phyloP scores from a whole-genome alignment of 1,140 invertebrate species.

The Drosophila willistoni region DNA sequence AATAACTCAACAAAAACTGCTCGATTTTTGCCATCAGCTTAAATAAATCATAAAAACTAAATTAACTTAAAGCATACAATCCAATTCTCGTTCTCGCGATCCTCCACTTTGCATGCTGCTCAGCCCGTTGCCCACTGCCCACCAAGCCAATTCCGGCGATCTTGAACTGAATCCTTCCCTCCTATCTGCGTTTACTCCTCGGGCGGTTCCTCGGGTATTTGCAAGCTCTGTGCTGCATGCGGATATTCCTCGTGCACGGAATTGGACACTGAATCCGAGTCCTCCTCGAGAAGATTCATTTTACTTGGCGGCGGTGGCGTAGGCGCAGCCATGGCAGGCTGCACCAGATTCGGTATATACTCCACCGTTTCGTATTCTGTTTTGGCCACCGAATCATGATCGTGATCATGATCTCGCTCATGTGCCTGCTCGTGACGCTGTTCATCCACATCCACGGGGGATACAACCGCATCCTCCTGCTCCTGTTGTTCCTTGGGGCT shows the following conservation, averaged over 20 bases:
- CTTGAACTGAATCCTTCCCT: neutral
- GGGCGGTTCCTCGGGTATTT: conserved; percentile 79
- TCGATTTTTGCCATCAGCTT: conserved; percentile 55
- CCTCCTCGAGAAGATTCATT: conserved; percentile 71
- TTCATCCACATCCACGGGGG: conserved; percentile 7
- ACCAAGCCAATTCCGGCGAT: conserved; percentile 12
- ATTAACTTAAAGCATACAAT: conserved; percentile 77
- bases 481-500: neutral
- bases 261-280: conserved; percentile 74
- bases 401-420: conserved; percentile 35
- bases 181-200: conserved; percentile 54
- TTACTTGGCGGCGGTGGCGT: conserved; percentile 53
- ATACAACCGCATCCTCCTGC: neutral
- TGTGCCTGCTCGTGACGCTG: conserved; percentile 21
- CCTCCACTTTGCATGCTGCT: conserved; percentile 49
- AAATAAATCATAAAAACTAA: conserved; percentile 73
- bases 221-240: conserved; percentile 75
- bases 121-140: conserved; percentile 28
- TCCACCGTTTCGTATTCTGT: conserved; percentile 79
- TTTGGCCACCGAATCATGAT: conserved; percentile 68
- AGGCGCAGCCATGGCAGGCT: conserved; percentile 36
- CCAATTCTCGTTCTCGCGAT: conserved; percentile 40
- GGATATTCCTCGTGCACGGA: conserved; percentile 78
- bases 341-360: conserved; percentile 70
- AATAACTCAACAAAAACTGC: conserved; percentile 50